These are phyloP conservation scores for Norana najaformis DNA, from an alignment of 2,888 invertebrate genomes.

Conservation along the genomic window DNA sequence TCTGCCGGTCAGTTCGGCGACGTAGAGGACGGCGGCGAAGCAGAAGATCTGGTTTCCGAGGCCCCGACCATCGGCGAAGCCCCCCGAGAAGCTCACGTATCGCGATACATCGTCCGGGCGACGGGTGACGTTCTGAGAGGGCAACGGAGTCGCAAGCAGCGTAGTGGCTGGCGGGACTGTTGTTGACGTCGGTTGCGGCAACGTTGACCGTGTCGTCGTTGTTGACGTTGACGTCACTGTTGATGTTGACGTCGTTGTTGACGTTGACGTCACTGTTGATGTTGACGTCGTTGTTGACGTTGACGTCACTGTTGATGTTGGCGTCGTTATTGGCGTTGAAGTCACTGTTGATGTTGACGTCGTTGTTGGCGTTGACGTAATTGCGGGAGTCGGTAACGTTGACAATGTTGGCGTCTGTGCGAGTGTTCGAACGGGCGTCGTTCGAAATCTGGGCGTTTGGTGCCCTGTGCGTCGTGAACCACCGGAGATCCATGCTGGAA, in stretches of 20 bases:
- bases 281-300: not conserved
- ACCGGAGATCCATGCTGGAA: not conserved
- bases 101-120: conserved; percentile 4
- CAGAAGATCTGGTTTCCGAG: conserved; percentile 54
- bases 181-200: not conserved
- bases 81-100: conserved; percentile 29
- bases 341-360: not conserved
- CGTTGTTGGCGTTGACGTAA: not conserved
- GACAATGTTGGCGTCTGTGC: not conserved
- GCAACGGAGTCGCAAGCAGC: not conserved
- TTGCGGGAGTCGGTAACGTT: not conserved
- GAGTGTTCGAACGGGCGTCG: not conserved
- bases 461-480: not conserved
- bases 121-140: not conserved
- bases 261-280: not conserved
- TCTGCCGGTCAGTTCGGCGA: conserved; percentile 47
- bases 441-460: too few species aligned
- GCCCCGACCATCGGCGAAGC: conserved; percentile 39
- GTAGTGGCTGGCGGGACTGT: not conserved
- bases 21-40: conserved; percentile 49
- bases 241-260: not conserved
- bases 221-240: not conserved
- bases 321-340: not conserved
- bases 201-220: not conserved
- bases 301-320: not conserved